Evolutionary conservation across 2,888 invertebrate species (phyloP).

Genomic region (Galeopsomyia nigrocyanea): DNA sequence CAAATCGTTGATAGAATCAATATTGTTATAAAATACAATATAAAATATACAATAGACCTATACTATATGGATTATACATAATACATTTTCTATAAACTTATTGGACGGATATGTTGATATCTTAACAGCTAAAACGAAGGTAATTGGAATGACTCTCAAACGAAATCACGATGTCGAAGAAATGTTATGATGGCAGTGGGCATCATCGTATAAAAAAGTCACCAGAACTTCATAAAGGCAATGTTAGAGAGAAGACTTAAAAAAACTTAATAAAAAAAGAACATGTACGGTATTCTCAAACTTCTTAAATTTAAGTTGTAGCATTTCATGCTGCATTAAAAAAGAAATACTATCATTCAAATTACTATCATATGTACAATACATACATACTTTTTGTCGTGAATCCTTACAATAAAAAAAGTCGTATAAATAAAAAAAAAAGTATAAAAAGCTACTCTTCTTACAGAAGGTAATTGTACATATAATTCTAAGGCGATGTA

Average conservation of each 20-base stretch:
- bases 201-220: constrained; percentile 34
- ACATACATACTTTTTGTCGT: constrained; percentile 38
- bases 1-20: constrained; percentile 8
- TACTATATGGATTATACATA: constrained; percentile 36
- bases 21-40: constrained; percentile 34
- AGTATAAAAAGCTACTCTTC: constrained; percentile 27
- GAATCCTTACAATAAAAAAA: constrained; percentile 36
- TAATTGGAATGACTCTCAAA: constrained; percentile 27
- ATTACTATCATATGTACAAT: constrained; percentile 36
- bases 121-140: constrained; percentile 38
- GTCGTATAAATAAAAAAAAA: constrained; percentile 31
- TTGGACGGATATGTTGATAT: constrained; percentile 42
- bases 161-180: constrained; percentile 33
- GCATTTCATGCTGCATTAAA: constrained; percentile 37
- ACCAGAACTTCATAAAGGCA: constrained; percentile 19
- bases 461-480: constrained; percentile 20
- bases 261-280: constrained; percentile 24
- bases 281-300: constrained; percentile 24
- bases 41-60: constrained; percentile 40
- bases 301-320: constrained; percentile 30
- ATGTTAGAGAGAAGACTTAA: not conserved
- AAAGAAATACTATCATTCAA: constrained; percentile 22
- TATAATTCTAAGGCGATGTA: constrained; percentile 22
- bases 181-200: constrained; percentile 34
- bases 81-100: constrained; percentile 23